Conservation (phyloP, 2,113 vertebrate genomes). For the Ophthalmolycus amberensis region DNA sequence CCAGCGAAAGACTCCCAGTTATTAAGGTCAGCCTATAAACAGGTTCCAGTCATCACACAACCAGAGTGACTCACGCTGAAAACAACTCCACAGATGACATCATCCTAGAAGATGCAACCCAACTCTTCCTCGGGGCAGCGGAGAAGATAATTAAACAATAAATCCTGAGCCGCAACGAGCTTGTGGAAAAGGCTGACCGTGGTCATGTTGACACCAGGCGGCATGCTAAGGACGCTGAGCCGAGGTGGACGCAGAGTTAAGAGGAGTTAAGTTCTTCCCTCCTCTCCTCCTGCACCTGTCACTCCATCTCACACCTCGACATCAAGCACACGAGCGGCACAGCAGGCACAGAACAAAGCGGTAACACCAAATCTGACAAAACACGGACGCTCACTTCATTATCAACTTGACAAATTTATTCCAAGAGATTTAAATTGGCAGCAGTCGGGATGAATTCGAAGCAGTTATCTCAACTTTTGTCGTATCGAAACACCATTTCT, state of each 20-base stretch:
- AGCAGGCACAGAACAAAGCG: not conserved
- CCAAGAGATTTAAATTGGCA: not conserved
- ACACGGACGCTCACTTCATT: not conserved
- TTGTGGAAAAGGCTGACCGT: not conserved
- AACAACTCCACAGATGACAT: slow-evolving; percentile 40
- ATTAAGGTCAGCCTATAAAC: slow-evolving; percentile 67
- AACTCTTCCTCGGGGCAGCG: not conserved
- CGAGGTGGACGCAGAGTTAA: no score
- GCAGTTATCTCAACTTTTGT: slow-evolving; percentile 18
- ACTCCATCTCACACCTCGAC: not conserved
- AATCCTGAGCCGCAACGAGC: not conserved
- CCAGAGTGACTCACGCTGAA: slow-evolving; percentile 16
- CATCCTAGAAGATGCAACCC: slow-evolving; percentile 11
- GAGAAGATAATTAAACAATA: not conserved
- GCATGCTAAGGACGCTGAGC: not conserved
- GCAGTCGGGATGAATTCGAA: not conserved
- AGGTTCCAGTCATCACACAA: slow-evolving; percentile 25
- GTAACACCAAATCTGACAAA: not conserved
- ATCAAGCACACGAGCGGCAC: not conserved
- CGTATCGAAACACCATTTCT: slow-evolving; percentile 50
- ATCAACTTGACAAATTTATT: not conserved
- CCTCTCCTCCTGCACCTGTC: not conserved
- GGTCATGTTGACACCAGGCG: not conserved
- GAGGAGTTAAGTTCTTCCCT: not conserved
- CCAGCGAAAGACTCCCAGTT: slow-evolving; percentile 46